A percentile compares a stretch with the other conserved stretches of the same genome.
These are phyloP conservation scores for Otolemur crassicaudatus DNA, from an alignment of 2,797 vertebrate genomes.

Conservation along the genomic window DNA sequence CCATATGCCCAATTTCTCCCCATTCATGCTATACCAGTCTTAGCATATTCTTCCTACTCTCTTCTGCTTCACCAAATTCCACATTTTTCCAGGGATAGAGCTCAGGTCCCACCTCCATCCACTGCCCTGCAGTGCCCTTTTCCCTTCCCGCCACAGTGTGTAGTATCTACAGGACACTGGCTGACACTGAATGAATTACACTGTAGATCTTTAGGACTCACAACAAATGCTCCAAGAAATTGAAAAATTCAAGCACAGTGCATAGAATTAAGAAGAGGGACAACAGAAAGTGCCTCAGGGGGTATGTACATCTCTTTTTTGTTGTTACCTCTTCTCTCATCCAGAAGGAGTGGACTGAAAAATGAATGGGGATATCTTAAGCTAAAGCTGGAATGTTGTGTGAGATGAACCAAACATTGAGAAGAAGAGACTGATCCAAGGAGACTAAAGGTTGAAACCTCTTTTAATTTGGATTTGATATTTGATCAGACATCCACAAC, in stretches of 20 bases:
- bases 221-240: not conserved
- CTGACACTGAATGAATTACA: not conserved
- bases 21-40: not conserved
- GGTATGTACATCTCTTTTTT: not conserved
- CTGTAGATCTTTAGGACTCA: not conserved
- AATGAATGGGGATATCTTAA: not conserved
- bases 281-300: not conserved
- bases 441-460: conserved; percentile 1
- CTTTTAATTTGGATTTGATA: conserved; percentile 3
- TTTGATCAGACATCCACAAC: not conserved
- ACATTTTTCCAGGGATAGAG: not conserved
- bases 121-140: not conserved
- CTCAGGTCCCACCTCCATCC: not conserved
- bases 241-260: not conserved
- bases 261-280: not conserved
- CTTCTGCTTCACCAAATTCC: not conserved
- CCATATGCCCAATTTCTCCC: not conserved
- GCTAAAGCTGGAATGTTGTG: not conserved
- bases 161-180: not conserved
- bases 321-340: not conserved
- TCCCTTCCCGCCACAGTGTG: not conserved
- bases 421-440: conserved; percentile 7
- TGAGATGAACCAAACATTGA: not conserved
- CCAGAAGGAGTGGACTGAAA: conserved; percentile 19
- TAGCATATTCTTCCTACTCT: not conserved